These are phyloP conservation scores for Ypsolopha sequella DNA, from an alignment of 2,888 invertebrate genomes.

Conservation along the genomic window DNA sequence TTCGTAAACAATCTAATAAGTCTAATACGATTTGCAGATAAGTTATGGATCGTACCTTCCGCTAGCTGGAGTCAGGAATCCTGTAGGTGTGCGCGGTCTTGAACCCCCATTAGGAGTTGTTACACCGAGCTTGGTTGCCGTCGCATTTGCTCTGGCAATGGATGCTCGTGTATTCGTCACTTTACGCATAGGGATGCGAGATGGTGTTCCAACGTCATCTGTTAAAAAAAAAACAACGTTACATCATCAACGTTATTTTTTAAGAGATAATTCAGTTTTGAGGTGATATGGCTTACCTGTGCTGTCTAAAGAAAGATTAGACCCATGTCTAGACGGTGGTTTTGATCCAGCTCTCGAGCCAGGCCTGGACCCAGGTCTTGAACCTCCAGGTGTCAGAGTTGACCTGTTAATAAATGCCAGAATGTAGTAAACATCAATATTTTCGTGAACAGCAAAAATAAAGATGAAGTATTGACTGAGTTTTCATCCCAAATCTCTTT, in stretches of 20 bases:
- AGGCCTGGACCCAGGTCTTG: slow-evolving; percentile 87
- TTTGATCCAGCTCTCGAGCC: slow-evolving; percentile 90
- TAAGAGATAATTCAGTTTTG: neutral
- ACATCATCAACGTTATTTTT: neutral
- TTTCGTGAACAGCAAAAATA: neutral
- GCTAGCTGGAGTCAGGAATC: slow-evolving; percentile 81
- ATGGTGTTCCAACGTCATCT: slow-evolving; percentile 82
- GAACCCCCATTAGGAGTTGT: slow-evolving; percentile 73
- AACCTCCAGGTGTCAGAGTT: slow-evolving; percentile 82
- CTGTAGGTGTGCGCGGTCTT: slow-evolving; percentile 82
- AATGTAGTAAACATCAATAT: neutral
- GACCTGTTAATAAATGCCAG: slow-evolving; percentile 51
- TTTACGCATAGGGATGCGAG: slow-evolving; percentile 85
- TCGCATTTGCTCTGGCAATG: slow-evolving; percentile 69
- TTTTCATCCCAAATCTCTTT: no score
- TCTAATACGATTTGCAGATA: neutral
- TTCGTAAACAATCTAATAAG: no score
- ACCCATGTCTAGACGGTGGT: slow-evolving; percentile 94
- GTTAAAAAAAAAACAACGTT: neutral
- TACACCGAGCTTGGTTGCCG: slow-evolving; percentile 71
- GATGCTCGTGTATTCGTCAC: slow-evolving; percentile 71
- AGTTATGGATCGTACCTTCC: slow-evolving; percentile 72
- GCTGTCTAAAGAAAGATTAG: slow-evolving; percentile 90
- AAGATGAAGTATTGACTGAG: neutral
- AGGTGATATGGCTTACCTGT: slow-evolving; percentile 72